phyloP scores from a whole-genome alignment of 1,140 invertebrate species.

The Bombyx mori region ASM3026992v2 NC_085127.1:7183001-7183500 shows the following conservation, averaged over 20 bases:
- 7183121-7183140: not conserved
- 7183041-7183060: constrained; percentile 5
- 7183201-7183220: too few species aligned
- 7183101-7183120: not conserved
- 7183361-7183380: not conserved
- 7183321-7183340: not conserved
- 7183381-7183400: constrained; percentile 1
- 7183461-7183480: constrained; percentile 1
- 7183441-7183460: constrained; percentile 13
- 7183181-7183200: too few species aligned
- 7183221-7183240: too few species aligned
- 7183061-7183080: constrained; percentile 7
- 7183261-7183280: too few species aligned
- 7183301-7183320: too few species aligned
- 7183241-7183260: too few species aligned
- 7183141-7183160: not conserved
- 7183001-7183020: constrained; percentile 3
- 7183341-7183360: not conserved
- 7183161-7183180: too few species aligned
- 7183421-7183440: constrained; percentile 2
- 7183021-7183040: not conserved
- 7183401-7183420: constrained; percentile 6
- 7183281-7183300: too few species aligned
- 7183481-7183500: constrained; percentile 12
- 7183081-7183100: not conserved